Evolutionary conservation across 2,888 invertebrate species (phyloP).

Genomic region (Sinhomidia bicolor): DNA sequence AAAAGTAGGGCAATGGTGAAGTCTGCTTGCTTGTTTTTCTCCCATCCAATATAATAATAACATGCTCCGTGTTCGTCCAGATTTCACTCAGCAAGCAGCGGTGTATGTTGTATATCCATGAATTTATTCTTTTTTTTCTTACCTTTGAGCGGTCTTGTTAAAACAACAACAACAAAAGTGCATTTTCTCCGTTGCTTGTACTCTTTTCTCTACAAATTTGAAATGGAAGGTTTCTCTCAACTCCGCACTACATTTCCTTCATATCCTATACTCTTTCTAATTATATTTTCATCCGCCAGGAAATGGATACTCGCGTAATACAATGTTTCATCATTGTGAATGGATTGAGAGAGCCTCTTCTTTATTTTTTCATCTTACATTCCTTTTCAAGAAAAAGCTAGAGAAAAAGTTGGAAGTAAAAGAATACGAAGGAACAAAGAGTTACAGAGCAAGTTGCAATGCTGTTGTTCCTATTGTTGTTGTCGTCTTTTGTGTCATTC

Average conservation of each 20-base stretch:
- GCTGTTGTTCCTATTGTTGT: not conserved
- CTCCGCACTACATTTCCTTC: not conserved
- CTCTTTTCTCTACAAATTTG: not conserved
- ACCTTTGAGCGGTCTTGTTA: conserved; percentile 31
- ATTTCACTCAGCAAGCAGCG: no score
- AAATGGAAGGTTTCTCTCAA: not conserved
- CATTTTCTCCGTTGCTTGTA: conserved; percentile 39
- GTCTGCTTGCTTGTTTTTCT: not conserved
- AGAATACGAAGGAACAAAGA: not conserved
- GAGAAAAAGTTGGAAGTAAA: not conserved
- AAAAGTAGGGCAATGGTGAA: conserved; percentile 43
- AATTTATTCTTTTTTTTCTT: not conserved
- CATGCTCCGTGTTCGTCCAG: not conserved
- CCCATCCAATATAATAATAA: not conserved
- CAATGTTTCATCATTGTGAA: not conserved
- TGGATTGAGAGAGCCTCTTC: not conserved
- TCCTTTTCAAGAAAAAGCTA: not conserved
- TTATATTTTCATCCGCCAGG: conserved; percentile 20
- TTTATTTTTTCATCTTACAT: no score
- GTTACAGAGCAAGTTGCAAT: not conserved
- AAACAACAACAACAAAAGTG: conserved; percentile 48
- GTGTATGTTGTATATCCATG: not conserved
- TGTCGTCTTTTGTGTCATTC: not conserved
- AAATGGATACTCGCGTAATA: conserved; percentile 23
- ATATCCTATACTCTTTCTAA: not conserved